Percentiles rank a stretch among this genome's conserved stretches.
These are phyloP conservation scores for Paratilapia polleni DNA, from an alignment of 2,113 vertebrate genomes.

Conservation along the genomic window DNA sequence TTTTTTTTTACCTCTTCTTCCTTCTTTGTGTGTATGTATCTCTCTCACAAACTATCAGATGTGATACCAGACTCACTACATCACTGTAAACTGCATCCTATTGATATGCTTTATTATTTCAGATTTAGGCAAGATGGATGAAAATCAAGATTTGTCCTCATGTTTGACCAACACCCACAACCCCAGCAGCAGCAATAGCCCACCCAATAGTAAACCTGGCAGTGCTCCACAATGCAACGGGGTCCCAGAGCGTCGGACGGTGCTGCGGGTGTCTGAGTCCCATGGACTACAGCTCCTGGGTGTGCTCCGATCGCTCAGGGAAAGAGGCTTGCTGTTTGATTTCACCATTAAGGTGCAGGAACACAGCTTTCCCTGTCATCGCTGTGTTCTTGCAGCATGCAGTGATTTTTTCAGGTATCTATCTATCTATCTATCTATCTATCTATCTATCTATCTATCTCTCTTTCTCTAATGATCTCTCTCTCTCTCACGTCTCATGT, in stretches of 20 bases:
- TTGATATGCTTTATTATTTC: neutral
- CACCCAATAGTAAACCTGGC: neutral
- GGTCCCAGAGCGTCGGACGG: constrained; percentile 79
- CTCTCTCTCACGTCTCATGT: neutral
- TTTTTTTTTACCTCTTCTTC: neutral
- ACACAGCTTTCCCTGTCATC: constrained; percentile 89
- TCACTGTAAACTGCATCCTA: neutral
- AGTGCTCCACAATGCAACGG: constrained; percentile 79
- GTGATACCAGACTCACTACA: neutral
- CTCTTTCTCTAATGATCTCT: neutral
- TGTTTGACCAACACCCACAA: neutral
- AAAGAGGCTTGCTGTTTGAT: constrained; percentile 90
- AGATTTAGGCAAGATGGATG: constrained; percentile 56
- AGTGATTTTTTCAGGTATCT: constrained; percentile 97
- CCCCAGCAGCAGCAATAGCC: constrained; percentile 9
- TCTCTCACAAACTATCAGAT: neutral
- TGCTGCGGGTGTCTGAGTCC: constrained; percentile 85
- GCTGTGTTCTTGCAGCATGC: constrained; percentile 94
- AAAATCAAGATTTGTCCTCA: constrained; percentile 22
- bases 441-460: neutral
- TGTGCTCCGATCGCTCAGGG: constrained; percentile 89
- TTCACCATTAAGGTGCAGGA: constrained; percentile 91
- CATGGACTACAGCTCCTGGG: constrained; percentile 91
- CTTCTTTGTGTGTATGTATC: neutral
- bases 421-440: constrained; percentile 1